Evolutionary conservation across 2,888 invertebrate genomes (phyloP), one percentile per base, ranked within the genome.

Genomic region (Lasioglossum oenotherae): DNA sequence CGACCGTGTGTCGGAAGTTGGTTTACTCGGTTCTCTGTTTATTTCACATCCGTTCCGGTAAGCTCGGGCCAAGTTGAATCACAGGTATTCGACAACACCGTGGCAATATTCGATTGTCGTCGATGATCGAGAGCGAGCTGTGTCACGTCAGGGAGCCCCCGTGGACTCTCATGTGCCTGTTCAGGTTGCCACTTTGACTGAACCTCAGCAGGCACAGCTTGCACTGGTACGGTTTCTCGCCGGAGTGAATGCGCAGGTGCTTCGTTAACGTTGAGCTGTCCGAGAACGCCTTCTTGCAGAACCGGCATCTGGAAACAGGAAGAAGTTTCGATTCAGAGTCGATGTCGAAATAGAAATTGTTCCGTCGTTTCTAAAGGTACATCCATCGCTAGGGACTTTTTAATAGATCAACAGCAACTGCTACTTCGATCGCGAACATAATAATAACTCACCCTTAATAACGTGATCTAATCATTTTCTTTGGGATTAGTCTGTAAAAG

Each of bases 81-180:
- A 95, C 93, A 86, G 95, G 95, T 93, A 95, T 94, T 87, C 94
- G 94, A 93, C 94, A 93, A 91, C 92, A 94, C 84, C 92, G 94
- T 81, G 93, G 92, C 89, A 93, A 88, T 77, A 91, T 79, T 69
- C 82, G 82, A 74, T 89, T 86, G 87, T 90, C 86, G 79, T 90
- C 90, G 85, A 88, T 89, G 76, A 90, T 90, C 89, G 89, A 86
- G 75, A 85, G 87, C 81, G 89, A 86, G 83, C 80, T 91, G 87
- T 94, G 95, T 95, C 95, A 95, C 95, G 95, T 95, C 85, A 95
- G 81, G 87, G 95, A 94, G 19, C 95, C 94, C 60, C 98, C 98
- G 94, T 99, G 99, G 5, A 99, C 99, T 91, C 99, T 96, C 99
- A 99, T 99, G 95, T 99, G 99, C 92, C 99, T 97, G 96, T 99